phyloP scores from a whole-genome alignment of 2,113 vertebrate genomes.

The Tricholaema leucomelas region DNA sequence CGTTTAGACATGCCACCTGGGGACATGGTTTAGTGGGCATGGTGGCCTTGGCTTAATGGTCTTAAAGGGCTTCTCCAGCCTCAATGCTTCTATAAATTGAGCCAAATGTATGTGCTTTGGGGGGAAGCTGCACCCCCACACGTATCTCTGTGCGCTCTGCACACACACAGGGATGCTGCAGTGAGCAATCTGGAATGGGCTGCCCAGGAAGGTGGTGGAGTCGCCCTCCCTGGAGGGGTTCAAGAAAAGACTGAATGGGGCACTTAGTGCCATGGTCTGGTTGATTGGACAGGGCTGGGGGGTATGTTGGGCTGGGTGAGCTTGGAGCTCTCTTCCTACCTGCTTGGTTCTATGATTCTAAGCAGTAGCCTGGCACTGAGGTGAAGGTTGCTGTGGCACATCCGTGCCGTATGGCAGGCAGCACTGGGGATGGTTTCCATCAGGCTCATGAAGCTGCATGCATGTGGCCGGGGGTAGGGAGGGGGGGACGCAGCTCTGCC shows the following conservation, averaged over 20 bases:
- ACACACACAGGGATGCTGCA: neutral
- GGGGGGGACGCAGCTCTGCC: neutral
- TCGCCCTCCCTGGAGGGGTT: no score
- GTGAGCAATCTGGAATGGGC: neutral
- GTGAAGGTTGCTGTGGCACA: neutral
- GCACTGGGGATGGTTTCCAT: neutral
- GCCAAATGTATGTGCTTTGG: fast-evolving
- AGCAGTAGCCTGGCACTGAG: neutral
- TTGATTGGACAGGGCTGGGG: no score
- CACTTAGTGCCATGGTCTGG: no score
- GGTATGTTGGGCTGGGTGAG: no score
- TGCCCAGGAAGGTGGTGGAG: no score
- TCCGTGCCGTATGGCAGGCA: neutral
- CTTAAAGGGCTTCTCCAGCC: no score
- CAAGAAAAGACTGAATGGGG: no score
- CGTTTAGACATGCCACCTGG: no score
- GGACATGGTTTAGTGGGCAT: no score
- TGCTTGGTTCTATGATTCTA: neutral
- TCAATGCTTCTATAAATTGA: neutral
- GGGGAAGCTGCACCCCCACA: fast-evolving
- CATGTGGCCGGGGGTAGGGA: neutral
- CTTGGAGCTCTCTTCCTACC: no score
- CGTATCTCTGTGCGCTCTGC: neutral
- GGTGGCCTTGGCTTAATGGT: no score
- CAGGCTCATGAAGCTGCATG: fast-evolving